phyloP scores from a whole-genome alignment of 2,113 vertebrate species.

The Pluvialis apricaria region DNA sequence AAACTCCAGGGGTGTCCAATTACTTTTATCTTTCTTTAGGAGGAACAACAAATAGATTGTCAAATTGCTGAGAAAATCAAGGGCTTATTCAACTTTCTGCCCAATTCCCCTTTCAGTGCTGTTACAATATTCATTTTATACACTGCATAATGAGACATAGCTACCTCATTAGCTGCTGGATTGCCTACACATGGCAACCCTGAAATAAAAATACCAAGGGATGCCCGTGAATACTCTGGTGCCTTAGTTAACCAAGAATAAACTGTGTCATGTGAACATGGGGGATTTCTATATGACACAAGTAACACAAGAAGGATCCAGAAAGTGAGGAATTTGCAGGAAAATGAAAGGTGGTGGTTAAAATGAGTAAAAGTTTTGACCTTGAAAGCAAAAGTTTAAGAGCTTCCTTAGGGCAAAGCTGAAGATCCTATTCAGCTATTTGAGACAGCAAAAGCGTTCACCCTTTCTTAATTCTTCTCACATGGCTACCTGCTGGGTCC shows the following conservation, averaged over 20 bases:
- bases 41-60: background rate
- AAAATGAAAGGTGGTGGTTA: background rate
- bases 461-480: background rate
- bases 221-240: background rate
- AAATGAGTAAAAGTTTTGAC: background rate
- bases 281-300: background rate
- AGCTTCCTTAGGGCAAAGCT: background rate
- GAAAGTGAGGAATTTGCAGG: background rate
- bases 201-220: background rate
- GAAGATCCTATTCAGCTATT: background rate
- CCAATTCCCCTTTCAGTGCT: background rate
- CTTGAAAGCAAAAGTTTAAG: background rate
- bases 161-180: background rate
- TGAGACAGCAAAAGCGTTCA: background rate
- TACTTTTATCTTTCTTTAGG: background rate
- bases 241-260: background rate
- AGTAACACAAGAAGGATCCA: background rate
- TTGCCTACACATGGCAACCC: background rate
- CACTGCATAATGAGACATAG: background rate
- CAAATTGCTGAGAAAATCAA: background rate
- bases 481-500: background rate
- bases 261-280: background rate
- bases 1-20: background rate
- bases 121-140: background rate
- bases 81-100: background rate